These are phyloP conservation scores for Brachypodius melanocephalos DNA, from an alignment of 2,113 vertebrate species.

Conservation along the genomic window DNA sequence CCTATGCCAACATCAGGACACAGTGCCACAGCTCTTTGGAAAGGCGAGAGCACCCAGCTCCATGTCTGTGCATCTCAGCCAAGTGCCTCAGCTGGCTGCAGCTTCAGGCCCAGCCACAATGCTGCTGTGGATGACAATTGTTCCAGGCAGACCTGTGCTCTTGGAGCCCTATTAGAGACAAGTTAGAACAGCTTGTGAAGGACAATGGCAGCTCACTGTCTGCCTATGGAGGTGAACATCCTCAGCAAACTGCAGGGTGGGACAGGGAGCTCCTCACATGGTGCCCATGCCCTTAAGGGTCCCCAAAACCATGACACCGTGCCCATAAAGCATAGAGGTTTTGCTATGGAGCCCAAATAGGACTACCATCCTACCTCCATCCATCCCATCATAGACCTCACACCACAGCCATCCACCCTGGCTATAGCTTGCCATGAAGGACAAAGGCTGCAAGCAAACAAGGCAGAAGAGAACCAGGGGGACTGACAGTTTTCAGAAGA, in stretches of 20 bases:
- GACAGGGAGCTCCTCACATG: neutral
- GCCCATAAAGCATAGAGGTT: neutral
- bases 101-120: neutral
- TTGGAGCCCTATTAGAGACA: neutral
- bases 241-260: neutral
- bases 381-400: neutral
- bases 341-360: neutral
- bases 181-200: neutral
- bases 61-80: rapidly evolving
- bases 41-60: neutral
- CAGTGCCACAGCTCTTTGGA: neutral
- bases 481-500: neutral
- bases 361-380: neutral
- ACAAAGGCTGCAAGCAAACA: neutral
- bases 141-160: neutral
- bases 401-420: neutral
- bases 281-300: neutral
- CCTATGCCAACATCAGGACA: neutral
- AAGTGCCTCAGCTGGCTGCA: neutral
- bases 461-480: neutral
- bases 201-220: neutral
- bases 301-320: neutral
- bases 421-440: neutral
- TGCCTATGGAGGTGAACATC: neutral
- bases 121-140: neutral